Evolutionary conservation across 2,797 vertebrate species (phyloP).

Genomic region (Myripristis murdjan): DNA sequence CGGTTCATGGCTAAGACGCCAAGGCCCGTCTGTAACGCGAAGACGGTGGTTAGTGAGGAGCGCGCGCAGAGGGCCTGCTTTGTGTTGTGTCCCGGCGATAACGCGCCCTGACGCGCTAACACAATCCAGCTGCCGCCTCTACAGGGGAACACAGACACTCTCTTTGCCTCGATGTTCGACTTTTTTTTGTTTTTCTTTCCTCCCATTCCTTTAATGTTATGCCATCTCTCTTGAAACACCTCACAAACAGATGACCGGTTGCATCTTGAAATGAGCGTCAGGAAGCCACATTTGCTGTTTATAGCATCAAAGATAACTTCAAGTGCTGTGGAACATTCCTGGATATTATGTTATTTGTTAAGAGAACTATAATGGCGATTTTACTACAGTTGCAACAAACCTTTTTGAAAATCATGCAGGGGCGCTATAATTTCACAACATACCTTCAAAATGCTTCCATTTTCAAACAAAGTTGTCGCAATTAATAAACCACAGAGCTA

Average conservation of each 20-base stretch:
- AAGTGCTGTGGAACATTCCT: too few species aligned
- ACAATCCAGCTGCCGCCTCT: conserved; percentile 69
- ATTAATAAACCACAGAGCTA: too few species aligned
- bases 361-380: too few species aligned
- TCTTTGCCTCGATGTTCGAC: conserved; percentile 13
- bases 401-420: too few species aligned
- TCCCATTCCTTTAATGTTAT: conserved; percentile 23
- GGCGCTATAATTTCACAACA: too few species aligned
- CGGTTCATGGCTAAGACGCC: conserved; percentile 64
- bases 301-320: conserved; percentile 52
- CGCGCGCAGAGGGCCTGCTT: conserved; percentile 64
- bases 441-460: too few species aligned
- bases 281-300: conserved; percentile 43
- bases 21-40: conserved; percentile 65
- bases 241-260: conserved; percentile 16
- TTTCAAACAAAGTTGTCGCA: too few species aligned
- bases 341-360: too few species aligned
- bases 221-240: conserved; percentile 10
- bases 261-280: conserved; percentile 18
- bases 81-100: conserved; percentile 68
- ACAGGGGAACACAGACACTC: conserved; percentile 21
- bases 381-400: too few species aligned
- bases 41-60: conserved; percentile 53
- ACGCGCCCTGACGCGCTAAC: conserved; percentile 68
- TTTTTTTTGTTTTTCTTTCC: neutral